Evolutionary conservation across 92 coral and sea anemone species (phyloP), one percentile per base, ranked within the genome.

Genomic region (Metridium senile): DNA sequence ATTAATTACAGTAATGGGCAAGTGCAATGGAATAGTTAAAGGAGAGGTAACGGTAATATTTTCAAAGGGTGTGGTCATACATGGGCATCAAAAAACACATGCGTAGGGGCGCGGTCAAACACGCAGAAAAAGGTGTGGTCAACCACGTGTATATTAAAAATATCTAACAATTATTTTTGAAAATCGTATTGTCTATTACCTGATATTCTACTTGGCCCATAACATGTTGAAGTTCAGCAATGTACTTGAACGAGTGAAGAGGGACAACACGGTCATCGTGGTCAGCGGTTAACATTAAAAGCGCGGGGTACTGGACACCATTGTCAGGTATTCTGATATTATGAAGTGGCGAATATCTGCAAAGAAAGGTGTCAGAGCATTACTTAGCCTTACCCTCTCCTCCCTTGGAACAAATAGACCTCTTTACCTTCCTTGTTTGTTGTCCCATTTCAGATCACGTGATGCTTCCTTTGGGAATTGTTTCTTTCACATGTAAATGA

Each of bases 261-360:
- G 99, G 99, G 11, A 95, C 99, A 63, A 95, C 99, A 29, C 99
- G 99, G 77, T 95, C 99, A 72, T 95, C 99, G 18, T 95, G 99
- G 85, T 95, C 99, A 92, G 99, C 99, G 62, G 99, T 95, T 86
- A 95, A 68, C 76, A 95, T 61, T 68, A 95, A 85, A 71, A 92
- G 71, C 19, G 99, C 82, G 23, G 99, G 99, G 57, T 95, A 95
- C 83, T 95, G 99, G 46, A 58, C 84, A 2, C 99, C 99, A 68
- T 77, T 95, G 3, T 93, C 88, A 7, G 97, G 99, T 21, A 74
- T 70, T 77, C 81, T 86, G 46, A 95, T 92, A 74, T 95, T 95
- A 74, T 95, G 99, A 30, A 92, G 88, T 33, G 99, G 99, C 10
- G 99, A 95, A 72, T 95, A 95, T 70, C 99, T 95, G 71, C 10